phyloP scores from a whole-genome alignment of 2,797 vertebrate genomes.

The Poecilia gillii region DNA sequence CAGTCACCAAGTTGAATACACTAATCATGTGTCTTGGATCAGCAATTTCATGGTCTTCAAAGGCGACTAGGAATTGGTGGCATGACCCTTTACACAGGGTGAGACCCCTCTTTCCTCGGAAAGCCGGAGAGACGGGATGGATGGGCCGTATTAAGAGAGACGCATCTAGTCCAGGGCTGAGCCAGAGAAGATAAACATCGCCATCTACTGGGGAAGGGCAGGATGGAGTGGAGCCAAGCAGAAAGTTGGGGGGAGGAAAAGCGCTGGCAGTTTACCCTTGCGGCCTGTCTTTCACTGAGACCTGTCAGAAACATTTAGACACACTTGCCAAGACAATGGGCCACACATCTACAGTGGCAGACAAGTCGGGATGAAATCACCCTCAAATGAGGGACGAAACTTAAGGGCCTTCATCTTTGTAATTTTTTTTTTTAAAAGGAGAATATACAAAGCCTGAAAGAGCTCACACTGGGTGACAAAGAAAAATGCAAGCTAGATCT shows the following conservation, averaged over 20 bases:
- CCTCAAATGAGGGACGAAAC: constrained; percentile 56
- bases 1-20: constrained; percentile 76
- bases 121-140: constrained; percentile 51
- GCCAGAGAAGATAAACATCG: constrained; percentile 84
- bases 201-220: constrained; percentile 82
- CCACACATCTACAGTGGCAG: constrained; percentile 72
- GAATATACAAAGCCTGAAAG: constrained; percentile 54
- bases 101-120: constrained; percentile 71
- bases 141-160: constrained; percentile 33
- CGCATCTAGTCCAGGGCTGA: constrained; percentile 16
- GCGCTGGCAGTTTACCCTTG: constrained; percentile 66
- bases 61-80: constrained; percentile 81
- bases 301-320: constrained; percentile 82
- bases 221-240: constrained; percentile 17
- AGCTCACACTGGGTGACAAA: constrained; percentile 68
- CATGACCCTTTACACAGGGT: constrained; percentile 76
- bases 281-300: constrained; percentile 73
- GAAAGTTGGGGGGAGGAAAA: constrained; percentile 1
- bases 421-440: constrained; percentile 48
- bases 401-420: constrained; percentile 34
- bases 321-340: constrained; percentile 76
- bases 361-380: constrained; percentile 68
- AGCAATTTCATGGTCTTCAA: constrained; percentile 83
- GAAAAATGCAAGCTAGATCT: constrained; percentile 69
- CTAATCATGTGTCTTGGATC: constrained; percentile 83